A percentile compares a stretch with the other conserved stretches of the same genome.
Evolutionary conservation across 2,888 invertebrate species (phyloP).

Genomic region (Synanthedon tipuliformis): DNA sequence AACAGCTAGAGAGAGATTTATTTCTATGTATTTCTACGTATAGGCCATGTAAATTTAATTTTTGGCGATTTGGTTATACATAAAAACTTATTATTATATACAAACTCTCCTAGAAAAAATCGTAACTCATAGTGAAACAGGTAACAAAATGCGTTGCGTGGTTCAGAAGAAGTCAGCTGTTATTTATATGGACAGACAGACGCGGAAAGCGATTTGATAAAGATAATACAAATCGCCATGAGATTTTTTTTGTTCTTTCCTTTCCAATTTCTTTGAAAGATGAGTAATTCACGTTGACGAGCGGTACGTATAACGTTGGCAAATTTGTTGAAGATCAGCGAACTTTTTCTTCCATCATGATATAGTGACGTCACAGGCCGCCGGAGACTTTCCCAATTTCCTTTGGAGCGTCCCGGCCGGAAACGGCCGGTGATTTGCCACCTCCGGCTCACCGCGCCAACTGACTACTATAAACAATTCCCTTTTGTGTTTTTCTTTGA

Average conservation of each 20-base stretch:
- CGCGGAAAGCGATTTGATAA: no score
- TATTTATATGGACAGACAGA: no score
- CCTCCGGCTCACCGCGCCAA: slow-evolving; percentile 34
- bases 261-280: not conserved
- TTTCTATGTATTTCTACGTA: no score
- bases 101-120: no score
- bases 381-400: slow-evolving; percentile 44
- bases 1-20: no score
- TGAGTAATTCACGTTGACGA: not conserved
- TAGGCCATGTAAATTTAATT: no score
- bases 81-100: no score
- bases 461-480: slow-evolving; percentile 24
- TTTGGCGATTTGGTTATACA: no score
- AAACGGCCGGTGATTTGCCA: slow-evolving; percentile 47
- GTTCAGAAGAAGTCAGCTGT: no score
- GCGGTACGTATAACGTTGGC: not conserved
- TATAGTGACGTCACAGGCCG: slow-evolving; percentile 17
- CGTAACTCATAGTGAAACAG: no score
- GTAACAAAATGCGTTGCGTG: no score
- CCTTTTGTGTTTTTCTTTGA: slow-evolving; percentile 15
- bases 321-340: slow-evolving; percentile 20
- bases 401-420: slow-evolving; percentile 32
- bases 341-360: slow-evolving; percentile 21
- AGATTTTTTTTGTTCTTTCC: not conserved
- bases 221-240: no score